Base-by-base conservation (phyloP, 2,888 invertebrate species). In the Microctonus hyperodae region DNA sequence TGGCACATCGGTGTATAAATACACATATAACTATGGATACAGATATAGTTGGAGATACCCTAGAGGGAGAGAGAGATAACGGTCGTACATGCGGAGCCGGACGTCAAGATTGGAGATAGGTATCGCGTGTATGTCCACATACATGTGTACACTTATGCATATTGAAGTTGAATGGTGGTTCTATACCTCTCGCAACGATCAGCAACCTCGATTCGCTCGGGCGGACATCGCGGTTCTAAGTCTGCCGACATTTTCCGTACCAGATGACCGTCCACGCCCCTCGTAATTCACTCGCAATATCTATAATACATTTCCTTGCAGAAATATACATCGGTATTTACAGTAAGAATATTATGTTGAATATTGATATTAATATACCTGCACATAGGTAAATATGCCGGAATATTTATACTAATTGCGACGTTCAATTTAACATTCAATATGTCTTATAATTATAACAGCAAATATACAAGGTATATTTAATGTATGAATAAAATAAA, bases 181-280 rank as follows among this genome's bases (percentile, higher is more conserved):
- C n/a, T 22, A n/a, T n/a, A 50, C 48, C 44, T 44, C 50, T 23
- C 37, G 22, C 23, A 35, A 51, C 55, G 66, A 67, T 67, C 62
- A 57, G 57, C 62, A 62, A 67, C 57, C 66, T 67, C 66, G 66
- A 67, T 67, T 62, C 37, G 57, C 60, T 67, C 37, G 62, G 67
- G 50, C 44, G 62, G 62, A 57, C 66, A 67, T 66, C 62, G 62
- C 35, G 56, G 55, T 56, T 61, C 66, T 50, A 61, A 66, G 48
- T 56, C 60, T 60, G 60, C 40, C 59, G 44, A 65, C 65, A 65
- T 65, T 65, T 60, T 65, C 65, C 61, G 61, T 61, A 35, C 66
- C 51, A 57, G 66, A 56, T 62, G 48, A 25, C 55, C 33, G 37
- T 62, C 62, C 57, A 67, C 62, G 66, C 66, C 66, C 62, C 50